Base-by-base conservation (phyloP, 2,888 invertebrate species). In the Noctua pronuba region DNA sequence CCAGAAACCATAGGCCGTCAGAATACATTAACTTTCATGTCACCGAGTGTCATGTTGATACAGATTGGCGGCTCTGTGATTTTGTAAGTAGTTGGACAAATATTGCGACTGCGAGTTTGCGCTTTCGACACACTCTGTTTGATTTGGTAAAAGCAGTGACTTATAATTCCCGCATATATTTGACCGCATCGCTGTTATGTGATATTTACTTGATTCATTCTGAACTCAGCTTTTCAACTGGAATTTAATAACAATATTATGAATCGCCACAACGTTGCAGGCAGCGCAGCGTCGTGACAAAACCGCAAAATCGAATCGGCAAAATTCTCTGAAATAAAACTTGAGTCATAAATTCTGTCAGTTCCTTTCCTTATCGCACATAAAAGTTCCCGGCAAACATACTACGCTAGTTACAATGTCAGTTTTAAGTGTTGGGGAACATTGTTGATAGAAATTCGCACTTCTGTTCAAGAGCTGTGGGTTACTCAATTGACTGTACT, bases 111-210 rank as follows among this genome's bases (percentile, higher is more conserved):
- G 75, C 65, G 76, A 85, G 88, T 88, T 90, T 87, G 89, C 90
- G 86, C 89, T 93, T 92, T 91, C 90, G 73, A 89, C 88, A 79
- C 78, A 77, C 75, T 88, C 74, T 91, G 86, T 92, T 92, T 91
- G 85, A 82, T 87, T 91, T 89, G 75, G 89, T 89, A 91, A 92
- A 92, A 91, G 91, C 90, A 87, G 71, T 83, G 81, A 86, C 76
- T 81, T 83, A 83, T 73, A 80, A 79, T 78, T 70, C 77, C 41
- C 35, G 31, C 74, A 81, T 80, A 87, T 86, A 83, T 89, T 87
- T 80, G 71, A 75, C 75, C 70, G 67, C 74, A 68, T 66, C 74
- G 68, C 60, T 62, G 69, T 73, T 72, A 75, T 70, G 70, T 68
- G 41, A 79, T 81, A 75, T 88, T 82, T 66, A 66, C 71, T 82